phyloP scores from a whole-genome alignment of 2,113 vertebrate genomes.

The Okapia johnstoni region DNA sequence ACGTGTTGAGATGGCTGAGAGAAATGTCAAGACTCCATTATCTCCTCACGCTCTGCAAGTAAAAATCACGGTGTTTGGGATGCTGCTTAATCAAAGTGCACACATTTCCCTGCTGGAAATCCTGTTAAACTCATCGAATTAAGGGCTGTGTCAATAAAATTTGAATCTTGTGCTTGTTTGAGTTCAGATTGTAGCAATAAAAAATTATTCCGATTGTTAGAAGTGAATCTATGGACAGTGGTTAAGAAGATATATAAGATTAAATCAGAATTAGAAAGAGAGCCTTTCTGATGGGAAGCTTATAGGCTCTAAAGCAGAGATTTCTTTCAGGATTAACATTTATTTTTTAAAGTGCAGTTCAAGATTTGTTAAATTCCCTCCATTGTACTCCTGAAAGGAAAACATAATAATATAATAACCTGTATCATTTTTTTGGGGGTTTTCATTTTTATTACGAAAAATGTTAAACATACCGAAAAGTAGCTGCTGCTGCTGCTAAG shows the following conservation, averaged over 20 bases:
- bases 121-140: conserved; percentile 21
- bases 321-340: not conserved
- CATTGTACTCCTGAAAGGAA: not conserved
- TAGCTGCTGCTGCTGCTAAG: not conserved
- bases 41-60: too few relatives aligned
- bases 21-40: too few relatives aligned
- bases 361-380: not conserved
- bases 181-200: conserved; percentile 2
- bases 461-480: not conserved
- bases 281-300: not conserved
- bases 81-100: conserved; percentile 5
- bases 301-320: not conserved
- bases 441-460: not conserved
- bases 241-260: not conserved
- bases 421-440: not conserved
- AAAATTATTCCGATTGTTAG: conserved; percentile 4
- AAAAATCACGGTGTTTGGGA: conserved; percentile 38
- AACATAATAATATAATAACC: not conserved
- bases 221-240: not conserved
- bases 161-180: conserved; percentile 28
- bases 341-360: not conserved
- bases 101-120: too few relatives aligned
- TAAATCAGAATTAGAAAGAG: not conserved
- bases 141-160: conserved; percentile 33
- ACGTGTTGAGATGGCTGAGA: not conserved